Evolutionary conservation across 2,888 invertebrate species (phyloP).

Genomic region (Scaptomyza cyrtandrae): DNA sequence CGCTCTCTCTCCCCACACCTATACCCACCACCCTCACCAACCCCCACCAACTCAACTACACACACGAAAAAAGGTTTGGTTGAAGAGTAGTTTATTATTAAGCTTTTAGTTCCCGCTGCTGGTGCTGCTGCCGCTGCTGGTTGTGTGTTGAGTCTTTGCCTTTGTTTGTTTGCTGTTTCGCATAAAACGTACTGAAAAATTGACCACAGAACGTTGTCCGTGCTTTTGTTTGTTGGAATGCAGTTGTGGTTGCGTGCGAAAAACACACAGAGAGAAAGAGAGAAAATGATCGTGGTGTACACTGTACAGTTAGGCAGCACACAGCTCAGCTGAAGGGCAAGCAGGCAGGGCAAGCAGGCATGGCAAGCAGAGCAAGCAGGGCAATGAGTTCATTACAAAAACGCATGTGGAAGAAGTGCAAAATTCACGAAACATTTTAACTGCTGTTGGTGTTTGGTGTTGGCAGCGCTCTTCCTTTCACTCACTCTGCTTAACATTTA

Average conservation of each 20-base stretch:
- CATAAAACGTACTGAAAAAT: slow-evolving; percentile 36
- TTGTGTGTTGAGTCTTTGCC: slow-evolving; percentile 20
- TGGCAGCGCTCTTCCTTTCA: too few species aligned
- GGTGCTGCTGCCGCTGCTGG: slow-evolving; percentile 12
- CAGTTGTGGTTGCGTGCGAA: neutral
- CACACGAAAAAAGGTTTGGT: slow-evolving; percentile 7
- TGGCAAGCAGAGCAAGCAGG: neutral
- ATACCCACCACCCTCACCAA: too few species aligned
- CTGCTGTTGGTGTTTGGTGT: slow-evolving; percentile 24
- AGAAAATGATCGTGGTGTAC: neutral
- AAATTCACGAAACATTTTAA: slow-evolving; percentile 52
- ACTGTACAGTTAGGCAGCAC: slow-evolving; percentile 8
- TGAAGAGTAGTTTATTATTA: slow-evolving; percentile 51
- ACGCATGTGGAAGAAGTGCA: slow-evolving; percentile 62
- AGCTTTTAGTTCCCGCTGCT: slow-evolving; percentile 35
- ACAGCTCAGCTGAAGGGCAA: slow-evolving; percentile 33
- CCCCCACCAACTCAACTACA: neutral
- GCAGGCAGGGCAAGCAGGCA: neutral
- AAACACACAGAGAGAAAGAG: neutral
- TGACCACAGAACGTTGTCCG: slow-evolving; percentile 50
- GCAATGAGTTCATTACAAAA: slow-evolving; percentile 40
- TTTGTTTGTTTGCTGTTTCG: slow-evolving; percentile 30
- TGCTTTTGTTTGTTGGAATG: slow-evolving; percentile 19
- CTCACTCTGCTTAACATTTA: slow-evolving; percentile 19
- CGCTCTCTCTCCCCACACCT: neutral